phyloP scores from a whole-genome alignment of 2,888 invertebrate genomes.

The Uropetala carovei region DNA sequence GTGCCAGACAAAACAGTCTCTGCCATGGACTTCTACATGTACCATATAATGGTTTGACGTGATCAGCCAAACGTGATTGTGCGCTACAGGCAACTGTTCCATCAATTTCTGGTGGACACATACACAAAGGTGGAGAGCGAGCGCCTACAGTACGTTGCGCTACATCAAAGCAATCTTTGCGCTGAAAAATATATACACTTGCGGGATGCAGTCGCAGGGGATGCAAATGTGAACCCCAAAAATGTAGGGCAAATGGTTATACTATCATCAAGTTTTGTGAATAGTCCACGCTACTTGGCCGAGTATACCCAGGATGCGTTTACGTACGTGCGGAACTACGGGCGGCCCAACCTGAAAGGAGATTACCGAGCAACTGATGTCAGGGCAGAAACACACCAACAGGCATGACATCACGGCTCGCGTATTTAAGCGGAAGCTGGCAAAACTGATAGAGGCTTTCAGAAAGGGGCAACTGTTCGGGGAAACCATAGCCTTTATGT shows the following conservation, averaged over 20 bases:
- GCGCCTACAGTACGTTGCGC: slow-evolving; percentile 69
- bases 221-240: too few relatives aligned
- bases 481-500: slow-evolving; percentile 54
- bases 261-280: too few relatives aligned
- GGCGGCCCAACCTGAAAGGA: too few relatives aligned
- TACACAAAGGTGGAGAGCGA: slow-evolving; percentile 26
- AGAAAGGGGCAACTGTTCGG: slow-evolving; percentile 57
- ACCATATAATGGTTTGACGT: slow-evolving; percentile 69
- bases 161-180: not conserved
- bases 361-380: too few relatives aligned
- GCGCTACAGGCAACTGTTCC: slow-evolving; percentile 68
- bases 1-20: slow-evolving; percentile 67
- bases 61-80: slow-evolving; percentile 68
- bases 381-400: slow-evolving; percentile 67
- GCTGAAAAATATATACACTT: slow-evolving; percentile 67
- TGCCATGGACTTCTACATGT: slow-evolving; percentile 70
- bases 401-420: slow-evolving; percentile 68
- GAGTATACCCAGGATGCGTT: too few relatives aligned
- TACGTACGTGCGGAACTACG: too few relatives aligned
- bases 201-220: too few relatives aligned
- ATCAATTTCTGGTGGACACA: slow-evolving; percentile 37
- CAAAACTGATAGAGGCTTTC: slow-evolving; percentile 15
- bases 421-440: slow-evolving; percentile 66
- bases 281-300: too few relatives aligned
- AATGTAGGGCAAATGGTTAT: too few relatives aligned